phyloP scores from a whole-genome alignment of 1,140 invertebrate genomes.

The Drosophila eugracilis region DNA sequence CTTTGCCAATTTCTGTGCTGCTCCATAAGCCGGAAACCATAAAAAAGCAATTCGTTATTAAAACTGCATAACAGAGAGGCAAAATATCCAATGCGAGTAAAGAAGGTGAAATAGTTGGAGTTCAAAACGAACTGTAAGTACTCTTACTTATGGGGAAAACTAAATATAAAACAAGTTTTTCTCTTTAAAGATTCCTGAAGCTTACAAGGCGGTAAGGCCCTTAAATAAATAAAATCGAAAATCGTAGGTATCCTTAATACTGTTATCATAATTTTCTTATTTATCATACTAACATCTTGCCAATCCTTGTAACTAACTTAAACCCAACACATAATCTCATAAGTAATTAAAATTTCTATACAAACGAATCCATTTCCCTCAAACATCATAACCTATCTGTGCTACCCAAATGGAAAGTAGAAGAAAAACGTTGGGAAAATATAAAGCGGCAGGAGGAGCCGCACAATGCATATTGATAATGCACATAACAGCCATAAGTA shows the following conservation, averaged over 20 bases:
- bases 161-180: neutral
- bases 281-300: neutral
- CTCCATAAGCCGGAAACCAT: constrained; percentile 79
- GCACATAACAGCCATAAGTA: constrained; percentile 80
- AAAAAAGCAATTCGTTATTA: constrained; percentile 82
- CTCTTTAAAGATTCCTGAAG: no score
- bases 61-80: constrained; percentile 66
- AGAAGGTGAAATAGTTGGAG: constrained; percentile 10
- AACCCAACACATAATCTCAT: constrained; percentile 8
- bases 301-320: neutral
- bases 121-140: constrained; percentile 8
- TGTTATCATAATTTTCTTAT: neutral
- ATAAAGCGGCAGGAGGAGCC: constrained; percentile 54
- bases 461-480: constrained; percentile 80
- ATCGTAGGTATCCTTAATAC: no score
- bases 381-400: constrained; percentile 34
- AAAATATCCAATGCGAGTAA: constrained; percentile 40
- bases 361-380: constrained; percentile 1
- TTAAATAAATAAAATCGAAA: no score
- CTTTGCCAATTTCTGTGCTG: constrained; percentile 72
- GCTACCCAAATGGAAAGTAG: constrained; percentile 29
- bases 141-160: neutral
- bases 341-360: constrained; percentile 31
- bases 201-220: constrained; percentile 3
- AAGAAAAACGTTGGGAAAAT: constrained; percentile 56